Evolutionary conservation across 2,888 invertebrate genomes (phyloP).

Genomic region (Lithophane socia): DNA sequence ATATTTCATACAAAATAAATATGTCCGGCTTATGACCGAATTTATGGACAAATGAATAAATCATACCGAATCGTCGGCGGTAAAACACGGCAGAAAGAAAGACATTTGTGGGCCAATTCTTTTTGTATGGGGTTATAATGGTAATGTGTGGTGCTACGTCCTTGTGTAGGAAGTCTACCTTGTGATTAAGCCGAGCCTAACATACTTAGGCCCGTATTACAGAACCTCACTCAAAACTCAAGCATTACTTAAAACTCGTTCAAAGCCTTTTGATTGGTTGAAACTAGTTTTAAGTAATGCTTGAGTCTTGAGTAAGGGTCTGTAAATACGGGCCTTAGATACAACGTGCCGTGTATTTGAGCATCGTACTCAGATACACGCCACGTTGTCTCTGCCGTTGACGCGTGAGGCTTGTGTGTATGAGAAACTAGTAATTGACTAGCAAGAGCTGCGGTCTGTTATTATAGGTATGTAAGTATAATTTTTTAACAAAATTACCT

Average conservation of each 20-base stretch:
- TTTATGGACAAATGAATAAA: slow-evolving; percentile 72
- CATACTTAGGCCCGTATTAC: neutral
- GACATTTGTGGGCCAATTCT: slow-evolving; percentile 49
- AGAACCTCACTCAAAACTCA: no score
- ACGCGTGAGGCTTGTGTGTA: no score
- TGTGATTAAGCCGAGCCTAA: neutral
- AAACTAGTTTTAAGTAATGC: no score
- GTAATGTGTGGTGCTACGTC: slow-evolving; percentile 9
- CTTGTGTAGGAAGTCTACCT: neutral
- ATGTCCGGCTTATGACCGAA: slow-evolving; percentile 70
- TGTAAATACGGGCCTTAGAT: no score
- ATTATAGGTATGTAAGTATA: neutral
- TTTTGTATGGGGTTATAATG: slow-evolving; percentile 38
- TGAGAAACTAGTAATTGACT: neutral
- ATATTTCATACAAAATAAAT: slow-evolving; percentile 75
- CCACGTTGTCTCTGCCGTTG: no score
- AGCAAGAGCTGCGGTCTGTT: neutral
- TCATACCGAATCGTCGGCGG: slow-evolving; percentile 59
- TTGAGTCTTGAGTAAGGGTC: no score
- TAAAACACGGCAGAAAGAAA: slow-evolving; percentile 58
- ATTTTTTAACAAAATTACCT: neutral
- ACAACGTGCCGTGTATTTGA: no score
- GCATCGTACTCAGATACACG: no score
- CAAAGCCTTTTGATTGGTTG: no score
- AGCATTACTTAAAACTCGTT: no score